A percentile compares a stretch with the other conserved stretches of the same genome.
These are phyloP conservation scores for Phoebastria nigripes DNA, from an alignment of 2,797 vertebrate species.

Conservation along the genomic window DNA sequence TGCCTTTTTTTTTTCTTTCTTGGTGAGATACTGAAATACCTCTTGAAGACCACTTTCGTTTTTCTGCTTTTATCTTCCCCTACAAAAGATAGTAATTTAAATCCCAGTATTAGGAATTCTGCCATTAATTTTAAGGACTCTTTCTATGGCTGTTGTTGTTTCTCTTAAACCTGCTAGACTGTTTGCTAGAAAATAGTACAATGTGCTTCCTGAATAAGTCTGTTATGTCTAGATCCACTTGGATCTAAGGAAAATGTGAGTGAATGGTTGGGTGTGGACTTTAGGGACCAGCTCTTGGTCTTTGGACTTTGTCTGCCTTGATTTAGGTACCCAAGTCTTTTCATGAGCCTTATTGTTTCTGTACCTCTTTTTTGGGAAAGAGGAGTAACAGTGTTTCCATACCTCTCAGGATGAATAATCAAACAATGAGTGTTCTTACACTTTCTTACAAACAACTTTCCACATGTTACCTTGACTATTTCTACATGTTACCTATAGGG, in stretches of 20 bases:
- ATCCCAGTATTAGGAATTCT: neutral
- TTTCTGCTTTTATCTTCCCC: neutral
- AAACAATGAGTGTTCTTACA: neutral
- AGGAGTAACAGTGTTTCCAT: neutral
- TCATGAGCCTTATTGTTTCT: neutral
- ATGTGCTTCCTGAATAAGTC: neutral
- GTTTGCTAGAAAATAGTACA: neutral
- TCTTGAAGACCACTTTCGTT: neutral
- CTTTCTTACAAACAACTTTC: neutral
- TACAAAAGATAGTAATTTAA: neutral
- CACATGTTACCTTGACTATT: neutral
- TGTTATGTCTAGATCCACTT: neutral
- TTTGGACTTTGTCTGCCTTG: neutral
- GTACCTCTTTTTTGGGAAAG: neutral
- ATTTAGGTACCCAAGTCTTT: neutral
- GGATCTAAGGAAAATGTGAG: neutral
- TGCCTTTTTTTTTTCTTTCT: fast-evolving
- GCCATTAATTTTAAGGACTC: neutral
- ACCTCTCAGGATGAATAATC: neutral
- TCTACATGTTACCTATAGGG: neutral
- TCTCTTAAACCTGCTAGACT: neutral
- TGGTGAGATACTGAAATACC: neutral
- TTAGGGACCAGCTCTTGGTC: neutral
- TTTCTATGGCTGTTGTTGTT: neutral
- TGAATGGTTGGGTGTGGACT: neutral